Evolutionary conservation across 2,113 vertebrate genomes (phyloP).

Genomic region (Hypocryptadius cinnamomeus): DNA sequence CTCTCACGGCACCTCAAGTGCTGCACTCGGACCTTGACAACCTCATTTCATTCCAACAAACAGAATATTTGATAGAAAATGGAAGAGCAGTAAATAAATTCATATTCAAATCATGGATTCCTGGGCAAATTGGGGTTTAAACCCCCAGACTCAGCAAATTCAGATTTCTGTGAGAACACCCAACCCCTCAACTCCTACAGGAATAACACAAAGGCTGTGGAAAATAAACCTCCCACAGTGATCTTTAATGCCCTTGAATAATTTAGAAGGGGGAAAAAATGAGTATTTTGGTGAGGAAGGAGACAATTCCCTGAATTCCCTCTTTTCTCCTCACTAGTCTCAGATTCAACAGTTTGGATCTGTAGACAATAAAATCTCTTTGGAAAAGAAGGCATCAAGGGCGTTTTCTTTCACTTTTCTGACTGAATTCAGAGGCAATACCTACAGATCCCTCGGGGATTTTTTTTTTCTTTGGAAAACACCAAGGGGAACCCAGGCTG

Average conservation of each 20-base stretch:
- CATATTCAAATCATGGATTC: no score
- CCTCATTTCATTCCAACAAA: not conserved
- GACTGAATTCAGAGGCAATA: not conserved
- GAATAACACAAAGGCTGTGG: not conserved
- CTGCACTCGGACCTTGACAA: fast-evolving
- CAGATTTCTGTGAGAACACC: not conserved
- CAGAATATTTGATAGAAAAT: not conserved
- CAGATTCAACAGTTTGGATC: not conserved
- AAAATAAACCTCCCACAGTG: not conserved
- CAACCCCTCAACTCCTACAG: no score
- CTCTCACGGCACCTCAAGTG: fast-evolving
- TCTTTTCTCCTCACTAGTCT: not conserved
- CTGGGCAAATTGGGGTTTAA: not conserved
- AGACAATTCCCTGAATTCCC: not conserved
- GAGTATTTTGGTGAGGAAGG: not conserved
- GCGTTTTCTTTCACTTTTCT: not conserved
- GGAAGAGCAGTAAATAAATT: not conserved
- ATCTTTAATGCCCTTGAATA: not conserved
- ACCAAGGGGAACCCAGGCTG: not conserved
- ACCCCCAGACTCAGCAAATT: not conserved
- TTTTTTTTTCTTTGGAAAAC: not conserved
- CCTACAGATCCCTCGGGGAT: not conserved
- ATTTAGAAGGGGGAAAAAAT: not conserved
- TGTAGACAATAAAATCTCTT: not conserved
- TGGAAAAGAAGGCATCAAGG: not conserved